A percentile compares a stretch with the other conserved stretches of the same genome.
phyloP scores from a whole-genome alignment of 2,113 vertebrate species.

The Camelus dromedarius region DNA sequence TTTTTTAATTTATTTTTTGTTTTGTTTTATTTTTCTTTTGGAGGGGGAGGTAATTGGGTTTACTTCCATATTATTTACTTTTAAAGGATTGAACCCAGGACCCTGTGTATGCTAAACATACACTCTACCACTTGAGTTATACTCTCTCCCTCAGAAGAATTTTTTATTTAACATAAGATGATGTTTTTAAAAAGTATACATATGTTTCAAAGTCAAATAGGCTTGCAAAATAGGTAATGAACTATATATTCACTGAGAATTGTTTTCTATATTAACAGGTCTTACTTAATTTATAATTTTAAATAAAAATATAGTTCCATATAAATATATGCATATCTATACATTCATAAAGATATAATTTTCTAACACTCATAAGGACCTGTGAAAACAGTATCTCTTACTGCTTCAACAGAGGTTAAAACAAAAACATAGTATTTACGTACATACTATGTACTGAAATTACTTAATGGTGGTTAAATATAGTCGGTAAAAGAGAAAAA shows the following conservation, averaged over 20 bases:
- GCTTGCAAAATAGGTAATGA: not conserved
- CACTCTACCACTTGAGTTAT: too few relatives aligned
- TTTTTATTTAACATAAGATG: not conserved
- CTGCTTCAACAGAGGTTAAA: not conserved
- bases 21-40: too few relatives aligned
- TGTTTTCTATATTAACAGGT: not conserved
- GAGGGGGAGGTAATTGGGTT: too few relatives aligned
- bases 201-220: not conserved
- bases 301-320: not conserved
- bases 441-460: not conserved
- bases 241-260: not conserved
- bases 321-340: not conserved
- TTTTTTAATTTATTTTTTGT: not conserved
- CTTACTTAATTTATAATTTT: not conserved
- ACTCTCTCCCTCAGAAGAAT: not conserved
- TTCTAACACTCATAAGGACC: not conserved
- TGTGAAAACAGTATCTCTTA: not conserved
- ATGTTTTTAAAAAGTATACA: not conserved
- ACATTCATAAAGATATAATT: not conserved
- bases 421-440: not conserved
- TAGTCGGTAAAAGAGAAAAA: not conserved
- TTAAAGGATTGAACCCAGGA: too few relatives aligned
- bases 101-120: too few relatives aligned
- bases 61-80: too few relatives aligned
- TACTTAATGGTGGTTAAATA: not conserved